Base-by-base conservation (phyloP, 2,888 invertebrate species). In the Torymus tubicola region DNA sequence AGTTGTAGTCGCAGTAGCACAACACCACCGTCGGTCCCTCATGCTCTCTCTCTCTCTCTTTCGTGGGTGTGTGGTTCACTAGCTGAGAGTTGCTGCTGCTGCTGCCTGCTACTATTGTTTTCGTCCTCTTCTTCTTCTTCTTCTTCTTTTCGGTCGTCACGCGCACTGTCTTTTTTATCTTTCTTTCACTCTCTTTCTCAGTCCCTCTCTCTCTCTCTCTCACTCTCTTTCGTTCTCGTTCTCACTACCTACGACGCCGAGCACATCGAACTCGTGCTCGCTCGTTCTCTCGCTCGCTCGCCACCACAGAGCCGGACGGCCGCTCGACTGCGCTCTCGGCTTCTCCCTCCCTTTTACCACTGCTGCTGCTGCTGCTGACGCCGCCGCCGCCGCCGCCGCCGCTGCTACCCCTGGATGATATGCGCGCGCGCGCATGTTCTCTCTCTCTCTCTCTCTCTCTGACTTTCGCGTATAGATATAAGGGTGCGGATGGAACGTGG, bases 301-400 rank as follows among this genome's bases (percentile, higher is more conserved):
- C 21, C 69, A n/a, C 71, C 74, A 18, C 88, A 89, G 89, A 90
- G 89, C 89, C 90, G 89, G 89, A 90, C 90, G 89, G 86, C 89
- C 90, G 88, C 90, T 90, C 89, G 89, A 90, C 90, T 90, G 88
- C 88, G 88, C 86, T 88, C 88, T 88, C 86, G 87, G 86, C 87
- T 86, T 86, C 85, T 86, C 85, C 87, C 86, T 85, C 85, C 86
- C 82, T 83, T 76, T 77, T 24, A 64, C 61, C 58, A 16, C 53
- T 18, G 61, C 42, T 58, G 50, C 78, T 18, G 53, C 21, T 42
- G 70, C 80, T 63, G 70, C 61, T 55, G 16, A 50, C n/a, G 61
- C 42, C 58, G 50, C 78, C 16, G 53, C 21, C 42, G 31, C 68
- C 70, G 63, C 75, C 65, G 61, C 53, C 50, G 69, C 71, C 52